A percentile compares a stretch with the other conserved stretches of the same genome.
Evolutionary conservation across 2,888 invertebrate genomes (phyloP).

Genomic region (Melieria picta): DNA sequence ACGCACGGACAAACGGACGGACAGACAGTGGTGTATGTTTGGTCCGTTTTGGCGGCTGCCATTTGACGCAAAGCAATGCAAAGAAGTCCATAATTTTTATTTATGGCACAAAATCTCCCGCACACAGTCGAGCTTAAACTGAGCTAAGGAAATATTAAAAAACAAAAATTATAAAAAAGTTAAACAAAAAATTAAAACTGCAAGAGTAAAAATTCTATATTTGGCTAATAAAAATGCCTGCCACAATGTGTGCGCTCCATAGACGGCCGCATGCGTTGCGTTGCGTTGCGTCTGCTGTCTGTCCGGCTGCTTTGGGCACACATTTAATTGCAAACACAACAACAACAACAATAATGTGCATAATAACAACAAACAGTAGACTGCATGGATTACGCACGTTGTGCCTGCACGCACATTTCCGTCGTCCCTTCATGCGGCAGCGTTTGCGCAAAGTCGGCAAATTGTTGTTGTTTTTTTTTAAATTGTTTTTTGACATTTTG

Average conservation of each 20-base stretch:
- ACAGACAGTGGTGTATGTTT: background rate
- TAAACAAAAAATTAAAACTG: too few relatives aligned
- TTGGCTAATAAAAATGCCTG: slow-evolving; percentile 1
- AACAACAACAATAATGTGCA: too few relatives aligned
- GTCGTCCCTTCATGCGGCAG: too few relatives aligned
- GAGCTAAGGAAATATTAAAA: background rate
- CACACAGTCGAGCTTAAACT: background rate
- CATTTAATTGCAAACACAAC: background rate
- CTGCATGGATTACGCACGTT: too few relatives aligned
- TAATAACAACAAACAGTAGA: too few relatives aligned
- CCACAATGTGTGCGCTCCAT: too few relatives aligned
- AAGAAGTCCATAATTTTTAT: background rate
- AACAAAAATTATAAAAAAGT: background rate
- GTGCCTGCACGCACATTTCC: too few relatives aligned
- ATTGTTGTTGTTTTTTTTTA: too few relatives aligned
- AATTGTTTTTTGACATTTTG: too few relatives aligned
- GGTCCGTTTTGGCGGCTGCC: background rate
- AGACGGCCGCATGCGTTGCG: background rate
- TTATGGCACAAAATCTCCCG: background rate
- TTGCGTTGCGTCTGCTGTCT: background rate
- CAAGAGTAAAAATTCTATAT: background rate
- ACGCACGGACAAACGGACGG: slow-evolving; percentile 9
- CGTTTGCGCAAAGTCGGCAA: too few relatives aligned
- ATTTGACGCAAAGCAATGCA: slow-evolving; percentile 48
- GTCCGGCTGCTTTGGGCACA: background rate